Evolutionary conservation across 2,113 vertebrate genomes (phyloP).

Genomic region (Neodon shergylaensis): DNA sequence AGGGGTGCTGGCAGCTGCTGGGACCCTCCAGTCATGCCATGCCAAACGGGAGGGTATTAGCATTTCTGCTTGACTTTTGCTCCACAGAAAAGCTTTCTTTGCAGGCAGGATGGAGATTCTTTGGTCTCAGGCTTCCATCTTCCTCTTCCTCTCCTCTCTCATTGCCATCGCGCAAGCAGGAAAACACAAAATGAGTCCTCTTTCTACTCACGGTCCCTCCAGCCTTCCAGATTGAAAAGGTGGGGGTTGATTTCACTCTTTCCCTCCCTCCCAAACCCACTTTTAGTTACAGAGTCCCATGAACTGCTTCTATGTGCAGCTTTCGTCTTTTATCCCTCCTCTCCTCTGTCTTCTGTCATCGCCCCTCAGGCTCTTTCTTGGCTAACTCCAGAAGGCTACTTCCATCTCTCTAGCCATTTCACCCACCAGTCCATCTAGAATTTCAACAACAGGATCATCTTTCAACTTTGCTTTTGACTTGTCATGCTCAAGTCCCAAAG

Average conservation of each 20-base stretch:
- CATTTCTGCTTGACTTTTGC: not conserved
- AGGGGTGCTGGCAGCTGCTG: not conserved
- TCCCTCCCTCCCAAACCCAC: not conserved
- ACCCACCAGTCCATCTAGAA: not conserved
- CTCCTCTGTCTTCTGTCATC: not conserved
- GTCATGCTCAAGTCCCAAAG: not conserved
- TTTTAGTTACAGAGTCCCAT: not conserved
- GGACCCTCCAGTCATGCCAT: not conserved
- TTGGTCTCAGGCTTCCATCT: not conserved
- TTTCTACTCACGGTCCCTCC: not conserved
- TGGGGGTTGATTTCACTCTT: not conserved
- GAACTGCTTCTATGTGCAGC: not conserved
- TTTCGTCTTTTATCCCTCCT: not conserved
- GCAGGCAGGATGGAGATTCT: not conserved
- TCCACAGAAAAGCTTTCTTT: not conserved
- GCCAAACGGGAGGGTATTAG: not conserved
- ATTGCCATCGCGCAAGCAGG: not conserved
- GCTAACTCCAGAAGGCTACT: not conserved
- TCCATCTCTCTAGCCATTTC: not conserved
- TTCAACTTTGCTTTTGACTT: conserved; percentile 5
- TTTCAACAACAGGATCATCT: not conserved
- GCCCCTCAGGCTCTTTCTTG: conserved; percentile 13
- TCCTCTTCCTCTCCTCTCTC: not conserved
- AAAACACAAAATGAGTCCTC: not conserved
- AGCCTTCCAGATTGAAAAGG: not conserved